A percentile compares a stretch with the other conserved stretches of the same genome.
Evolutionary conservation across 2,888 invertebrate genomes (phyloP).

Genomic region (Drosophila cracens): DNA sequence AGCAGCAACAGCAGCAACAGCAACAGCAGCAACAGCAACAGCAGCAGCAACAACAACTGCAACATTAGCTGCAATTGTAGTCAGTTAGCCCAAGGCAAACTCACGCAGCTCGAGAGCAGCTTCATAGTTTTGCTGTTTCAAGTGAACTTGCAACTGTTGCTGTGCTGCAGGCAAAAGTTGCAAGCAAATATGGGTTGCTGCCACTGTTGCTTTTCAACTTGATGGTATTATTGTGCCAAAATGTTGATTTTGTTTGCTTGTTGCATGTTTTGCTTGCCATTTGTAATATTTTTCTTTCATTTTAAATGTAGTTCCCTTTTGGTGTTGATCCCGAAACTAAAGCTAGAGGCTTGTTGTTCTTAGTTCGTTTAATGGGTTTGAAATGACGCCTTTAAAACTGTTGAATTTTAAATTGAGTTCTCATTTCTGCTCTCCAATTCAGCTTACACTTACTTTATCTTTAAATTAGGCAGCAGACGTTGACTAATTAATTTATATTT

Average conservation of each 20-base stretch:
- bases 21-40: slow-evolving; percentile 27
- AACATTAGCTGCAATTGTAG: slow-evolving; percentile 38
- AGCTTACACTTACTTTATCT: slow-evolving; percentile 18
- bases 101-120: slow-evolving; percentile 30
- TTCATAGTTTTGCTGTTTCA: background rate
- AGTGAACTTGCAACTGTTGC: slow-evolving; percentile 25
- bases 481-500: slow-evolving; percentile 75
- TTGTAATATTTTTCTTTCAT: slow-evolving; percentile 9
- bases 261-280: slow-evolving; percentile 6
- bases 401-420: background rate
- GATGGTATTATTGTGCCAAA: slow-evolving; percentile 1
- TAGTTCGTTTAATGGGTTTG: background rate
- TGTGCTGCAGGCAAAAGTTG: slow-evolving; percentile 14
- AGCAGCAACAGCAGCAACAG: slow-evolving; percentile 44
- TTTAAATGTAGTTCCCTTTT: background rate
- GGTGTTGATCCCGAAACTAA: background rate
- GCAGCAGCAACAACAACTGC: slow-evolving; percentile 29
- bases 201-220: background rate
- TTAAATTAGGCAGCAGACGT: slow-evolving; percentile 42
- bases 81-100: slow-evolving; percentile 28
- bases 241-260: slow-evolving; percentile 22
- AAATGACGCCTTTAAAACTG: background rate
- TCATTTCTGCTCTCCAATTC: too few relatives aligned
- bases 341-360: background rate
- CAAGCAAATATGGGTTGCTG: slow-evolving; percentile 15